Conservation (phyloP, 2,888 invertebrate genomes). For the Oconnorella tubifera region DNA sequence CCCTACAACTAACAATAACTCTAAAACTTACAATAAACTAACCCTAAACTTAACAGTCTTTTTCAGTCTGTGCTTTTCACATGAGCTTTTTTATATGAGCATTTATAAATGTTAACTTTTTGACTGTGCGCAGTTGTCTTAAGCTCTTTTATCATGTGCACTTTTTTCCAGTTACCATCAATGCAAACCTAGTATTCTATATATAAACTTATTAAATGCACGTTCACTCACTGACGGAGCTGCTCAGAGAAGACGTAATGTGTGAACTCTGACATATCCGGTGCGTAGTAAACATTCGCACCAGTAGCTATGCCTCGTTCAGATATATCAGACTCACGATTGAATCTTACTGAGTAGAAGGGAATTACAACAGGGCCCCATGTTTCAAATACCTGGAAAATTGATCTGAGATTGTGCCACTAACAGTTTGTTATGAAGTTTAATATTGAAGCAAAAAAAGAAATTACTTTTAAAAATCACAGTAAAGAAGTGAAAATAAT, state of each 20-base stretch:
- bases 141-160: no score
- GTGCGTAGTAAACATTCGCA: conserved; percentile 77
- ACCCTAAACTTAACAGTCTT: no score
- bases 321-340: conserved; percentile 71
- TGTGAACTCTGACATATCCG: conserved; percentile 67
- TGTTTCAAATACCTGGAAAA: conserved; percentile 87
- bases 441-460: conserved; percentile 7
- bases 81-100: no score
- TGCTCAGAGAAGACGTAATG: conserved; percentile 50
- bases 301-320: conserved; percentile 67
- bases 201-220: no score
- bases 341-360: conserved; percentile 85
- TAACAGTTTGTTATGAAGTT: not conserved
- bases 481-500: no score
- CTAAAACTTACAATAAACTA: no score
- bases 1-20: no score
- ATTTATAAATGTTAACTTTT: no score
- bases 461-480: not conserved
- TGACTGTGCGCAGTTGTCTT: no score
- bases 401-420: conserved; percentile 11
- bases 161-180: no score
- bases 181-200: no score
- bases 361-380: conserved; percentile 83
- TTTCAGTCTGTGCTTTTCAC: no score
- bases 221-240: conserved; percentile 33